Evolutionary conservation across 2,113 vertebrate species (phyloP).

Genomic region (Cryptoleucopteryx plumbea): DNA sequence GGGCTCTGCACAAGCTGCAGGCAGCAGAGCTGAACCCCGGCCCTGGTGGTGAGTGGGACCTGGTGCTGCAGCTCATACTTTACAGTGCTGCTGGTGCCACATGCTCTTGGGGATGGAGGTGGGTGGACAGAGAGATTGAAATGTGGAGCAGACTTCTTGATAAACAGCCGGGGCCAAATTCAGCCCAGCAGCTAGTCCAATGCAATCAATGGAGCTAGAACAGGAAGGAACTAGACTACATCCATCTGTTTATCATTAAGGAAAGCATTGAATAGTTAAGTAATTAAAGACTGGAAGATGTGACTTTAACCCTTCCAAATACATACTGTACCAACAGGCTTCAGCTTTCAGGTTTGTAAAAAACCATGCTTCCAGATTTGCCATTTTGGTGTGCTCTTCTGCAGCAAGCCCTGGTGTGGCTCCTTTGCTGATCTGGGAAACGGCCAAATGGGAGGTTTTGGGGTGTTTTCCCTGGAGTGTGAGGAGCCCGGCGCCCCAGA

Average conservation of each 20-base stretch:
- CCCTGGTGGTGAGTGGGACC: neutral
- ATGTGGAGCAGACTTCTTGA: constrained; percentile 34
- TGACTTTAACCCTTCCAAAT: constrained; percentile 34
- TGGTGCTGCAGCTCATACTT: neutral
- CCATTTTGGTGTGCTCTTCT: neutral
- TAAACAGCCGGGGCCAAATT: constrained; percentile 33
- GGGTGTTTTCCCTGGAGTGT: neutral
- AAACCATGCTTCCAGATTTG: neutral
- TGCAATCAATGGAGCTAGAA: constrained; percentile 40
- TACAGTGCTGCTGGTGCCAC: neutral
- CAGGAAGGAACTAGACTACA: constrained; percentile 52
- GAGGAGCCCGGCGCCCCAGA: neutral
- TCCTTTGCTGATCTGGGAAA: neutral
- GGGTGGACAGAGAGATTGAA: constrained; percentile 24
- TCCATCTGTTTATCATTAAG: constrained; percentile 57
- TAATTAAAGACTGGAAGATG: constrained; percentile 33
- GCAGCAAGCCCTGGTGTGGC: neutral
- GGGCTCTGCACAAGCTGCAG: neutral
- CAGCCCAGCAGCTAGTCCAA: constrained; percentile 35
- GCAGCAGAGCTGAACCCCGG: neutral
- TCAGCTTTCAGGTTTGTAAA: neutral
- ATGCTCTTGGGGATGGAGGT: neutral
- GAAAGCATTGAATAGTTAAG: constrained; percentile 50
- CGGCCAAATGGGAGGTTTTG: accelerated
- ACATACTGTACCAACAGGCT: neutral